These are phyloP conservation scores for Synchiropus splendidus DNA, from an alignment of 2,113 vertebrate genomes.

Conservation along the genomic window DNA sequence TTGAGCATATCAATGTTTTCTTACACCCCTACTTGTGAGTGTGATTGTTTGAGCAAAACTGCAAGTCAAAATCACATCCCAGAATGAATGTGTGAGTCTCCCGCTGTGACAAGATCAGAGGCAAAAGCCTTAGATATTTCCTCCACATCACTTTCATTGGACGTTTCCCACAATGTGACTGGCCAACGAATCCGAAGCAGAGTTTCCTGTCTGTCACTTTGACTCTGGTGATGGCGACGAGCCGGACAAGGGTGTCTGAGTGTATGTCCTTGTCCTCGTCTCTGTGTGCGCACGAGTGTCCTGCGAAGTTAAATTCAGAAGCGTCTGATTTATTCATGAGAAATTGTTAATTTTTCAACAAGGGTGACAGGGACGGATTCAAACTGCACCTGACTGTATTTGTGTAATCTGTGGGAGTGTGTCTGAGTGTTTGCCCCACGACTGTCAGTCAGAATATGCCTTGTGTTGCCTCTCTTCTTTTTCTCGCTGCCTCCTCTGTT, in stretches of 20 bases:
- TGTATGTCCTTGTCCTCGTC: neutral
- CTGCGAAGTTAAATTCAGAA: conserved; percentile 37
- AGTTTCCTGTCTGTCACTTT: conserved; percentile 30
- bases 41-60: too few species aligned
- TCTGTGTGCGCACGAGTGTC: neutral
- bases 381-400: neutral
- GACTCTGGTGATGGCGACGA: conserved; percentile 6
- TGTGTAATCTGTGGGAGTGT: conserved; percentile 1
- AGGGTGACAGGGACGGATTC: neutral
- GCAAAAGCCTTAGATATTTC: too few species aligned
- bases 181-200: conserved; percentile 7
- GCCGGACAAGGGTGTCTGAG: conserved; percentile 11
- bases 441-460: conserved; percentile 23
- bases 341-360: conserved; percentile 31
- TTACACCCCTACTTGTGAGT: too few species aligned
- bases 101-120: too few species aligned
- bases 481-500: conserved; percentile 3
- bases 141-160: conserved; percentile 8
- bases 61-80: too few species aligned
- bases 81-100: too few species aligned
- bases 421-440: conserved; percentile 12
- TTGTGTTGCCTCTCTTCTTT: conserved; percentile 1
- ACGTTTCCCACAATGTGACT: neutral
- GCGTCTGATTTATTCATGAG: conserved; percentile 45
- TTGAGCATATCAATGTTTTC: too few species aligned